Evolutionary conservation across 2,888 invertebrate species (phyloP), one percentile per base, ranked within the genome.

Genomic region (Rhimphoctona megacephalus): DNA sequence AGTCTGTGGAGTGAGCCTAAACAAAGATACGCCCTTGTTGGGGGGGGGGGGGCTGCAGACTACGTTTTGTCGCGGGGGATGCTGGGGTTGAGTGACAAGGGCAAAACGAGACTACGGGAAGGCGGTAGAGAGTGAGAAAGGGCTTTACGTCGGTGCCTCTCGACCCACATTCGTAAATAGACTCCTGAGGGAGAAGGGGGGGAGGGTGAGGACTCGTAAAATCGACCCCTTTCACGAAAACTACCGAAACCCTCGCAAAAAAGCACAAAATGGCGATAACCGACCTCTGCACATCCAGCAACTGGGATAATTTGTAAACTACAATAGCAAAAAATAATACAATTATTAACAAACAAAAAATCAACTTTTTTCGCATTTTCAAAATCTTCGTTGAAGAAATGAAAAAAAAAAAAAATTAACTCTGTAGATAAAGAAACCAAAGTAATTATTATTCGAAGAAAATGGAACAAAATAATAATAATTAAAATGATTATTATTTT

Each of bases 101-200:
- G 88, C 88, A 87, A 89, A 88, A 87, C 83, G 79, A 85, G 82
- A 85, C 73, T 67, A 61, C 43, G 39, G 83, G 81, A 80, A 82
- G 72, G 52, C n/a, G 46, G 77, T 8, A 64, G 64, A 77, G 66
- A 66, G 73, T 70, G 52, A 76, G 61, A 82, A 64, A 61, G 67
- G 82, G 81, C 46, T 82, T 30, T 30, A 30, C 30, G 61, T 78
- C 79, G 76, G 46, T 49, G 74, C 64, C 76, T 80, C 82, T 87
- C 91, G 92, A 92, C 92, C 92, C 90, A 92, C 89, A 92, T 92
- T 91, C 91, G 91, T 90, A 92, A 92, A 92, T 92, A 92, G 92
- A 91, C 86, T 64, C 8, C 52, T 74, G 82, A 46, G 49, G 43
- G 43, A n/a, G 69, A 36, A 43, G 14, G 25, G n/a, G 25, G 2